Conservation (phyloP, 1,140 invertebrate species). For the Octopus sinensis region DNA sequence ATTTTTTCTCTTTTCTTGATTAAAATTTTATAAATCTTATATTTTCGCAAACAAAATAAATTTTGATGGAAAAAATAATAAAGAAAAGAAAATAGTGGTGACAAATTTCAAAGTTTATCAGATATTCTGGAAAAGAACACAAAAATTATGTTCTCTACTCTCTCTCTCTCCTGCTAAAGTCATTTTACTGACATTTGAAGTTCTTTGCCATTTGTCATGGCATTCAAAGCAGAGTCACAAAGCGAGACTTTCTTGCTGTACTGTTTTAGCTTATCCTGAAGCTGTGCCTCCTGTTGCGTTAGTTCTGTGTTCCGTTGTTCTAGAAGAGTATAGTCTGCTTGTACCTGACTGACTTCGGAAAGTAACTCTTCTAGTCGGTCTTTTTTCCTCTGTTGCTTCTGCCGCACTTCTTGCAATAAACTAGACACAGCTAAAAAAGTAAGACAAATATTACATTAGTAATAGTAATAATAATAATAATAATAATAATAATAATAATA, state of each 20-base stretch:
- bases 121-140: too few species aligned
- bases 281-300: background rate
- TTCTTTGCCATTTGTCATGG: background rate
- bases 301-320: background rate
- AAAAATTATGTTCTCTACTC: too few species aligned
- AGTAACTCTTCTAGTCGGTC: background rate
- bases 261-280: background rate
- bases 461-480: too few species aligned
- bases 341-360: background rate
- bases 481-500: too few species aligned
- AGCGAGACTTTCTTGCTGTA: background rate
- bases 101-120: too few species aligned
- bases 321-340: background rate
- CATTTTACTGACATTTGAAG: too few species aligned
- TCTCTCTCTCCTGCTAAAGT: too few species aligned
- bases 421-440: background rate
- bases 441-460: background rate
- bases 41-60: too few species aligned
- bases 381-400: background rate
- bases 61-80: too few species aligned
- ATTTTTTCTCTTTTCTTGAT: too few species aligned
- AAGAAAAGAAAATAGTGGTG: too few species aligned
- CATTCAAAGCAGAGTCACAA: constrained; percentile 8
- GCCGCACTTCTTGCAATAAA: background rate
- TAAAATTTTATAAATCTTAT: too few species aligned